Conservation (phyloP, 1,140 invertebrate species). For the Drosophila mayri region DNA sequence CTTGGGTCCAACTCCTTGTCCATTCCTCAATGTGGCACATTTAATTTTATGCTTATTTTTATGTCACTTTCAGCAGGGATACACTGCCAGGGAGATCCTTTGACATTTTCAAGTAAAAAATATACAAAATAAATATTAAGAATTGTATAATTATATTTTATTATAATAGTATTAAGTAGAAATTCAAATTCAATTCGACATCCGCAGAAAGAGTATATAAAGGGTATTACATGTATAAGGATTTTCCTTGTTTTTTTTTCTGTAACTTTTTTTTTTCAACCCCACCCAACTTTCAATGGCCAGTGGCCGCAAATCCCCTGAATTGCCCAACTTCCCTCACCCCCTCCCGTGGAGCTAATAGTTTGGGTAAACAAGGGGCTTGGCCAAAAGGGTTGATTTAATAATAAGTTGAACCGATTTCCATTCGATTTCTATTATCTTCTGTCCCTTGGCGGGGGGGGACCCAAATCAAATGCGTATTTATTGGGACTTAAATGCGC, state of each 20-base stretch:
- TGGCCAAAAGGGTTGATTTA: slow-evolving; percentile 71
- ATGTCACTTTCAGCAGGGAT: slow-evolving; percentile 55
- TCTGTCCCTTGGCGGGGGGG: slow-evolving; percentile 5
- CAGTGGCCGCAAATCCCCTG: slow-evolving; percentile 69
- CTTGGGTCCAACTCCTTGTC: slow-evolving; percentile 34
- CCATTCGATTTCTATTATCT: slow-evolving; percentile 77
- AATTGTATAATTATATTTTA: too few relatives aligned
- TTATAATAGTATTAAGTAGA: too few relatives aligned
- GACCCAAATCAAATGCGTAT: slow-evolving; percentile 70
- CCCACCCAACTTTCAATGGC: slow-evolving; percentile 48
- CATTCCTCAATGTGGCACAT: slow-evolving; percentile 80
- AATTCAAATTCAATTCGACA: too few relatives aligned
- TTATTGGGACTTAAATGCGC: slow-evolving; percentile 72
- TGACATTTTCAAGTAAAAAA: neutral
- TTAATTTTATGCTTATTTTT: slow-evolving; percentile 83
- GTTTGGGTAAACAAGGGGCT: slow-evolving; percentile 75
- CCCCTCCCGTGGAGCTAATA: slow-evolving; percentile 54
- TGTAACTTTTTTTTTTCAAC: neutral
- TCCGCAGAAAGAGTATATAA: slow-evolving; percentile 2
- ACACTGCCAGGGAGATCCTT: neutral
- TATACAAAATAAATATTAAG: neutral
- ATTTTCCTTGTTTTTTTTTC: slow-evolving; percentile 27
- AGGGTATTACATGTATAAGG: neutral
- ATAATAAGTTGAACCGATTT: slow-evolving; percentile 69
- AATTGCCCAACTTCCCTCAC: slow-evolving; percentile 11